phyloP scores from a whole-genome alignment of 1,140 invertebrate genomes.

The Holotrichia oblita region DNA sequence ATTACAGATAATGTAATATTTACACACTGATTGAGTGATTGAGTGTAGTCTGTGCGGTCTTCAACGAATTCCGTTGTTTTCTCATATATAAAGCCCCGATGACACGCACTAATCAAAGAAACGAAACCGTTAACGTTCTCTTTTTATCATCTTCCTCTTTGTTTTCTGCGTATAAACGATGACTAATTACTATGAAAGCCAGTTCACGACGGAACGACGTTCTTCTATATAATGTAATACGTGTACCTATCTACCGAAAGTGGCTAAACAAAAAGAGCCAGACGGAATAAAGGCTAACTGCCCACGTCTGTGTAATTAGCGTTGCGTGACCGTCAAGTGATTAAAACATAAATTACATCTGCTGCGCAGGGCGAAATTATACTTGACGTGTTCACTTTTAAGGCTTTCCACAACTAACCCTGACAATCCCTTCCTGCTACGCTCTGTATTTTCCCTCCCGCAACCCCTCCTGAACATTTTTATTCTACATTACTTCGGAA shows the following conservation, averaged over 20 bases:
- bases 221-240: neutral
- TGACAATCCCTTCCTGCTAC: slow-evolving; percentile 27
- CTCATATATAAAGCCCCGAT: neutral
- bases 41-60: neutral
- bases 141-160: neutral
- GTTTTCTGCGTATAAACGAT: slow-evolving; percentile 10
- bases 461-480: too few relatives aligned
- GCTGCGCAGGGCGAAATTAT: slow-evolving; percentile 52
- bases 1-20: neutral
- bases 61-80: slow-evolving; percentile 16
- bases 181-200: slow-evolving; percentile 33
- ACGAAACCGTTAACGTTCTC: neutral
- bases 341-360: slow-evolving; percentile 57
- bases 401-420: slow-evolving; percentile 36
- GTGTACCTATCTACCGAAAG: slow-evolving; percentile 25
- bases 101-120: slow-evolving; percentile 32
- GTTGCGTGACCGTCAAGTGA: slow-evolving; percentile 56
- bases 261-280: slow-evolving; percentile 26
- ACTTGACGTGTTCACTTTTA: slow-evolving; percentile 54
- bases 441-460: neutral
- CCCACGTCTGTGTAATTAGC: slow-evolving; percentile 56
- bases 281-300: slow-evolving; percentile 47
- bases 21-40: neutral
- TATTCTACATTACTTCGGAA: too few relatives aligned
- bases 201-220: neutral